Conservation (phyloP, 2,797 vertebrate species). For the Caiman crocodilus region DNA sequence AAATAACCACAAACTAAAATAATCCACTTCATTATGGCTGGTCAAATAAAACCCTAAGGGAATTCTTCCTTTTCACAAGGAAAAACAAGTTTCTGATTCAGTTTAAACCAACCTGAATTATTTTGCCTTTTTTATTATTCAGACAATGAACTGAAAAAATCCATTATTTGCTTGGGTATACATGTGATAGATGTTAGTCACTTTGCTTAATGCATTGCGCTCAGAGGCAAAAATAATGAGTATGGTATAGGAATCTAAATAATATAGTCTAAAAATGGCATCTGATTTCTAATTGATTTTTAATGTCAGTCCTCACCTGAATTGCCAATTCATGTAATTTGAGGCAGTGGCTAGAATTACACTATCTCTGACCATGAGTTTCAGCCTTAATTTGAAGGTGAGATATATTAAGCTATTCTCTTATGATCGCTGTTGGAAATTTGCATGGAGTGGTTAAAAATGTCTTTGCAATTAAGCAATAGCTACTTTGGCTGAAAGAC, state of each 20-base stretch:
- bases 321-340: background rate
- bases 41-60: too few species aligned
- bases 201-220: background rate
- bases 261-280: fast-evolving
- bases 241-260: background rate
- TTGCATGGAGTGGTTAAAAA: background rate
- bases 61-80: too few species aligned
- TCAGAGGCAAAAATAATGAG: background rate
- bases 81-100: too few species aligned
- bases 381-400: background rate
- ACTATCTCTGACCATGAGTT: background rate
- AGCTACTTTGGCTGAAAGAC: background rate
- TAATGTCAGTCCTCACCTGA: constrained; percentile 26
- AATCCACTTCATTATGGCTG: too few species aligned
- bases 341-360: constrained; percentile 11
- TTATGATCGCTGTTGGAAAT: background rate
- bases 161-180: background rate
- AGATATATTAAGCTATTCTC: background rate
- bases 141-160: background rate
- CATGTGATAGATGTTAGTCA: background rate
- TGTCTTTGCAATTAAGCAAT: background rate
- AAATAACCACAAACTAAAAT: background rate
- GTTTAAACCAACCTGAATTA: too few species aligned
- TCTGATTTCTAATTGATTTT: constrained; percentile 29
- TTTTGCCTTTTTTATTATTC: background rate